phyloP scores from a whole-genome alignment of 2,888 invertebrate species.

The Rugalucina vietnamica region DNA sequence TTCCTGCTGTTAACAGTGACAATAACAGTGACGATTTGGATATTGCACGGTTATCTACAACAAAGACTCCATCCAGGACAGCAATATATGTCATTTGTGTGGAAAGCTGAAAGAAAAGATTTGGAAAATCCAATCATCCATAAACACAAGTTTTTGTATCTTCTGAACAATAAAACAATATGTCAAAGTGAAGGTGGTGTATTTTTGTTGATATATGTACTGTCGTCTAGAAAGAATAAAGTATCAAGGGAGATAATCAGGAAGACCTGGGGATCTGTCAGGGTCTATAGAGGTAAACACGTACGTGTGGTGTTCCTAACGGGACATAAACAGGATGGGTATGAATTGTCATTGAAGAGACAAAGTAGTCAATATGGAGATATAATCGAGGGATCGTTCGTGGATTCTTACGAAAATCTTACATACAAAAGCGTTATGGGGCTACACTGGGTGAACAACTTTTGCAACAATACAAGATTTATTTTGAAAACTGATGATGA shows the following conservation, averaged over 20 bases:
- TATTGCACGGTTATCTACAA: too few species aligned
- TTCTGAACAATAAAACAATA: neutral
- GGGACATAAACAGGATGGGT: neutral
- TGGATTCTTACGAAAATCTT: constrained; percentile 81
- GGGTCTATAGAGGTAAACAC: neutral
- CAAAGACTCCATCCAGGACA: neutral
- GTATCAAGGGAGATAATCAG: neutral
- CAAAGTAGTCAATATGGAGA: constrained; percentile 59
- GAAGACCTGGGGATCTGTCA: neutral
- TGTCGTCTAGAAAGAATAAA: neutral
- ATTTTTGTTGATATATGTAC: neutral
- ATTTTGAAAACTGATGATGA: constrained; percentile 83
- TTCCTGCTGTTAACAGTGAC: too few species aligned
- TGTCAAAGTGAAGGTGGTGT: neutral
- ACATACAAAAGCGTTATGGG: constrained; percentile 80
- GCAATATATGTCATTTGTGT: neutral
- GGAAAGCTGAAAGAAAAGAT: neutral
- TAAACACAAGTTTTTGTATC: neutral
- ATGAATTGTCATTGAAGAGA: neutral
- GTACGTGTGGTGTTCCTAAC: neutral
- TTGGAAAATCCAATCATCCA: neutral
- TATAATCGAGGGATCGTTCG: constrained; percentile 75
- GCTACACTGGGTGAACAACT: constrained; percentile 75
- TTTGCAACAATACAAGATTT: constrained; percentile 77
- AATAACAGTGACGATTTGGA: too few species aligned